Percentiles rank a stretch among this genome's conserved stretches.
These are phyloP conservation scores for Pocillopora damicornis DNA, from an alignment of 64 coral and sea anemone genomes.

Conservation along the genomic window DNA sequence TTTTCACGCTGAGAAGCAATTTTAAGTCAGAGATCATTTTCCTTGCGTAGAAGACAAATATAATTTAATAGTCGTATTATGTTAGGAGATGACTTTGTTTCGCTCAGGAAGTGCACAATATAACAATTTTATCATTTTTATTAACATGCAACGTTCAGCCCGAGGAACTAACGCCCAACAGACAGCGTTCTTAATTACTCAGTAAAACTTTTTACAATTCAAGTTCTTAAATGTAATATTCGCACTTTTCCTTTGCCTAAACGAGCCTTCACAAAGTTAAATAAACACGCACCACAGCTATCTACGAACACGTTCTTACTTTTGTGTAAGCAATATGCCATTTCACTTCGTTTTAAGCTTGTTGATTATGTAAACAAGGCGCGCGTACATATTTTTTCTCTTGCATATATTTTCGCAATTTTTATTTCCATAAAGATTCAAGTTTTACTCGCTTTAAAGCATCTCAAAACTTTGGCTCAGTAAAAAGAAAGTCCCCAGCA, in stretches of 20 bases:
- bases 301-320: too few species aligned
- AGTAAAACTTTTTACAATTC: not conserved
- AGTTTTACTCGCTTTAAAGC: not conserved
- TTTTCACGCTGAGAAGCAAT: slow-evolving; percentile 15
- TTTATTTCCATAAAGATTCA: too few species aligned
- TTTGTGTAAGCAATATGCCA: not conserved
- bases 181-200: not conserved
- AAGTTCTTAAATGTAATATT: not conserved
- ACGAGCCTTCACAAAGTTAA: not conserved
- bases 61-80: slow-evolving; percentile 35
- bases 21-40: not conserved
- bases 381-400: not conserved
- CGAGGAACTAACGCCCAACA: not conserved
- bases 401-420: not conserved
- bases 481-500: not conserved
- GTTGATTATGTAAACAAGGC: not conserved
- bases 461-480: not conserved
- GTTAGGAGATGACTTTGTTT: slow-evolving; percentile 14
- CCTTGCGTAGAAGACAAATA: not conserved
- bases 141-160: not conserved
- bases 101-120: not conserved
- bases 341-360: not conserved
- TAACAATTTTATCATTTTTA: slow-evolving; percentile 6
- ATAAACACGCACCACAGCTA: not conserved
- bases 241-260: not conserved